Conservation (phyloP, 2,797 vertebrate genomes). For the Cuniculus paca region DNA sequence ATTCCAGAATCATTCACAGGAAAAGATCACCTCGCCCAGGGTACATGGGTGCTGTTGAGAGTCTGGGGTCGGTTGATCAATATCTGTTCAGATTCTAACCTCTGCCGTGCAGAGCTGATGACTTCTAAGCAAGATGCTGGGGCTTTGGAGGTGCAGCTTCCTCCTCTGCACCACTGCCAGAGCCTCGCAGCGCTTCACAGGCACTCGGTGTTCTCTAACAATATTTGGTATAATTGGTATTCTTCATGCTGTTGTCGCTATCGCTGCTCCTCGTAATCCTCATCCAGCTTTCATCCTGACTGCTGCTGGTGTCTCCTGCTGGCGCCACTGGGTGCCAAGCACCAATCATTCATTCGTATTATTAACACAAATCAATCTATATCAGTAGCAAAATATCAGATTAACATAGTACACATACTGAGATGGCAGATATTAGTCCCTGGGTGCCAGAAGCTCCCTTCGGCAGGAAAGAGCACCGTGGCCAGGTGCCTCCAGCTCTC, state of each 20-base stretch:
- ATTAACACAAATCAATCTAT: not conserved
- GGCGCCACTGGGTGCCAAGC: not conserved
- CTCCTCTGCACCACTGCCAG: not conserved
- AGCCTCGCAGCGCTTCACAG: not conserved
- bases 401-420: not conserved
- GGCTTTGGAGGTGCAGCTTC: not conserved
- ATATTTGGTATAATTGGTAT: no score
- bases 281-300: not conserved
- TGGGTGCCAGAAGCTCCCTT: not conserved
- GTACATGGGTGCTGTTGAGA: not conserved
- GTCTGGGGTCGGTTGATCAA: not conserved
- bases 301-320: not conserved
- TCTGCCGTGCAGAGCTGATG: not conserved
- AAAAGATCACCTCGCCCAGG: no score
- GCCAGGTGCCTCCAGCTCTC: not conserved
- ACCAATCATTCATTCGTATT: not conserved
- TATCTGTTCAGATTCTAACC: not conserved
- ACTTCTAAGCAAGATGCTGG: not conserved
- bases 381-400: not conserved
- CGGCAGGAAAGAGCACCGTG: rapidly evolving
- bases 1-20: no score
- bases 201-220: not conserved
- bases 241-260: not conserved
- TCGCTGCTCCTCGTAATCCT: no score
- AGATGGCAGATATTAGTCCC: not conserved